Base-by-base conservation (phyloP, 1,140 invertebrate species). In the Macrocentrus cingulum region DNA sequence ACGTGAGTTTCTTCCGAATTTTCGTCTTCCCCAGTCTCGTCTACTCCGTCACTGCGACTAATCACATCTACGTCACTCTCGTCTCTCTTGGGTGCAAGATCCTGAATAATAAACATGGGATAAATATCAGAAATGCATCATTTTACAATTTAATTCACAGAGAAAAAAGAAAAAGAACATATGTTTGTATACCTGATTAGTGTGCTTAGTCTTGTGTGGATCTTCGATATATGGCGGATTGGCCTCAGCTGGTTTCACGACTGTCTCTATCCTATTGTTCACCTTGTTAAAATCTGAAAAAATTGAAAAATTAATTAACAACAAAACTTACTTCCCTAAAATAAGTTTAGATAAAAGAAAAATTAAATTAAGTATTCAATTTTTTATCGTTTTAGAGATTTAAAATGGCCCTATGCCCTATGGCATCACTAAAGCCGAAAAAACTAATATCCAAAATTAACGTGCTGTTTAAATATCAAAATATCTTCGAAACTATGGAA, bases 1-100 rank as follows among this genome's bases (percentile, higher is more conserved):
- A 88, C 85, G 79, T 78, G 67, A 44, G 70, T 68, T 44, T 75
- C 74, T 53, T 77, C 72, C 39, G 72, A 68, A 29, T 74, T 71
- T 51, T 69, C 69, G 58, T 67, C 57, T 11, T 59, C 57, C 25
- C 60, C 56, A 11, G 48, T 58, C 19, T 69, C 68, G 52, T 70
- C 66, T 41, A 75, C 68, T 9, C 62, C 66, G 54, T 68, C 65
- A 45, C 65, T 60, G 20, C 66, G 63, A 39, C 72, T 69, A 52
- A 68, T 66, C 59, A 69, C 67, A 57, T 76, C 71, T 46, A 66
- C 71, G 60, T 67, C 73, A 70, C 70, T 73, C 46, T 74, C 64
- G 49, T 69, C 66, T 72, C 66, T 71, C 51, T 74, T 74, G 34
- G 69, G 70, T 22, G 37, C 72, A 34, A 51, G 56, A 51, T 58